A percentile compares a stretch with the other conserved stretches of the same genome.
Conservation (phyloP, 2,888 invertebrate species). For the Chymomyza amoena region DNA sequence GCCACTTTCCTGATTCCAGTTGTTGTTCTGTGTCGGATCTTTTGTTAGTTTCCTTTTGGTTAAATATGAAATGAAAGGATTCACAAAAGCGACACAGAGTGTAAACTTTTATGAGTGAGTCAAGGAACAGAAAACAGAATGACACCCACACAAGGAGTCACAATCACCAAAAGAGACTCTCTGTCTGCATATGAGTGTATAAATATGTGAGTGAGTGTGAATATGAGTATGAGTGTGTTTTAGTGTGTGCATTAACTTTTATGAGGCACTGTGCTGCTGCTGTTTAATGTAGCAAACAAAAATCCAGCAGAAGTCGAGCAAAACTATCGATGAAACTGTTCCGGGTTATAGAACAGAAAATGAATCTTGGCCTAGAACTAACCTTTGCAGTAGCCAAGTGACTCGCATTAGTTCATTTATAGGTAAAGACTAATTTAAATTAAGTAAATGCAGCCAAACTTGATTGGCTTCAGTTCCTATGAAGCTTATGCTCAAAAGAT, state of each 20-base stretch:
- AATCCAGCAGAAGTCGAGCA: constrained; percentile 17
- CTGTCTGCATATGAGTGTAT: background rate
- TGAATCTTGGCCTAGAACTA: background rate
- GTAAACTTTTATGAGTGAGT: constrained; percentile 26
- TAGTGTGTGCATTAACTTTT: constrained; percentile 43
- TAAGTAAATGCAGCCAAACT: too few relatives aligned
- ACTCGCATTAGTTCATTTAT: too few relatives aligned
- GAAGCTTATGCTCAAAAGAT: background rate
- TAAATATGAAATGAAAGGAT: constrained; percentile 59
- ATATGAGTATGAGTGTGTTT: constrained; percentile 25
- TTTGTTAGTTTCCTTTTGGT: constrained; percentile 32
- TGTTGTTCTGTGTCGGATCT: constrained; percentile 8
- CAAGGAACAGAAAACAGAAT: constrained; percentile 11
- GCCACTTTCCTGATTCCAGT: constrained; percentile 15
- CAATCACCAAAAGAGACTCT: background rate
- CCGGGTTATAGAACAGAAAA: background rate
- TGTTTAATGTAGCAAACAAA: constrained; percentile 46
- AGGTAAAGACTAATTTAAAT: too few relatives aligned
- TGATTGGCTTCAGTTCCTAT: background rate
- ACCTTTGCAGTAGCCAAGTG: too few relatives aligned
- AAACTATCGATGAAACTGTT: constrained; percentile 14
- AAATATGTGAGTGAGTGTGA: constrained; percentile 5
- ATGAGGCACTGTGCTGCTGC: constrained; percentile 26
- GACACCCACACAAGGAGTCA: background rate
- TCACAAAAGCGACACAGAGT: constrained; percentile 41